Conservation (phyloP, 2,113 vertebrate species). For the Parotia lawesii region DNA sequence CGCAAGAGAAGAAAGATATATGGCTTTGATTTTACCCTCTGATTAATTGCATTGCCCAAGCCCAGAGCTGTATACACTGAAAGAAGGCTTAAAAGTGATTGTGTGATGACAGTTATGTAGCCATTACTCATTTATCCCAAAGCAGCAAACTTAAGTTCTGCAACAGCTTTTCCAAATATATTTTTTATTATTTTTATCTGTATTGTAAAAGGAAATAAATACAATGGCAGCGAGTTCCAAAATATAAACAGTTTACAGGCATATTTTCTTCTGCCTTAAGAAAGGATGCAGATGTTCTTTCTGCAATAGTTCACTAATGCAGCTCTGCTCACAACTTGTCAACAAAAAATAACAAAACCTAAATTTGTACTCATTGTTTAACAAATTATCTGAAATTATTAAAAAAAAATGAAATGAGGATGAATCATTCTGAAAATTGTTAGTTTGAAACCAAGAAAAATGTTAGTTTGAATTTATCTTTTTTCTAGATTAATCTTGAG, state of each 20-base stretch:
- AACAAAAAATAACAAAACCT: background rate
- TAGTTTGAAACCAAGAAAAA: background rate
- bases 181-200: background rate
- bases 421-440: background rate
- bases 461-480: background rate
- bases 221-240: background rate
- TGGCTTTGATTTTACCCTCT: constrained; percentile 37
- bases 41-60: constrained; percentile 3
- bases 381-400: background rate
- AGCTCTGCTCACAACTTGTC: background rate
- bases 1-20: constrained; percentile 18
- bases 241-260: background rate
- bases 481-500: background rate
- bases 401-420: background rate
- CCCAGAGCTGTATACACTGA: background rate
- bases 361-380: background rate
- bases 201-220: background rate
- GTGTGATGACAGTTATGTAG: constrained; percentile 43
- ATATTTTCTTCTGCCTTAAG: background rate
- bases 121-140: constrained; percentile 30
- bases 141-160: background rate
- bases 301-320: background rate
- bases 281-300: background rate
- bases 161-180: constrained; percentile 24
- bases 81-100: constrained; percentile 28